Conservation (phyloP, 2,888 invertebrate genomes). For the Congeria kusceri region DNA sequence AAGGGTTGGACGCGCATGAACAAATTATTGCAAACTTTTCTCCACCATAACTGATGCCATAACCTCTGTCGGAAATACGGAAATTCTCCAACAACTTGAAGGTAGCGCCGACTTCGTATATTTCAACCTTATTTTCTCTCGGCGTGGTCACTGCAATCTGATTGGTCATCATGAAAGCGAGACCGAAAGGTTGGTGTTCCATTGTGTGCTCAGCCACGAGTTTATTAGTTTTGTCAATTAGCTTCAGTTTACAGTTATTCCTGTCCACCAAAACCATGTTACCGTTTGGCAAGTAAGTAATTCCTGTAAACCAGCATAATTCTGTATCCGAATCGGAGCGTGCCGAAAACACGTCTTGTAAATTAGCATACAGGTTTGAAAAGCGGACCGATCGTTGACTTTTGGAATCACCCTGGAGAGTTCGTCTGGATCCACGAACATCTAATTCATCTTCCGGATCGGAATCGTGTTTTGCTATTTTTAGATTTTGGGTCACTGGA, state of each 20-base stretch:
- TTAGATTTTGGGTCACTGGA: conserved; percentile 11
- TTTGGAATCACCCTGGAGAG: conserved; percentile 14
- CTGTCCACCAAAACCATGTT: conserved; percentile 61
- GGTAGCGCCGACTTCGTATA: conserved; percentile 44
- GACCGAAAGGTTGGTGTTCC: conserved; percentile 64
- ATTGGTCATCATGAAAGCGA: conserved; percentile 33
- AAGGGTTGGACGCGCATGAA: conserved; percentile 56
- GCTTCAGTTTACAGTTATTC: conserved; percentile 66
- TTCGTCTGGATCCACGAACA: conserved; percentile 23
- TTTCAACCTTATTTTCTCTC: conserved; percentile 56
- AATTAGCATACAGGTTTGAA: conserved; percentile 28
- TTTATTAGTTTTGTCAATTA: conserved; percentile 44
- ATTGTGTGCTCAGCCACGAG: conserved; percentile 49
- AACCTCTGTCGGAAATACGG: conserved; percentile 54
- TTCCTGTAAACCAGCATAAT: conserved; percentile 66
- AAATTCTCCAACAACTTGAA: conserved; percentile 43
- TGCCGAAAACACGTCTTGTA: conserved; percentile 29
- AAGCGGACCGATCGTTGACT: conserved; percentile 17
- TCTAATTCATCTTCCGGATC: conserved; percentile 58
- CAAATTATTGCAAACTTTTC: conserved; percentile 61
- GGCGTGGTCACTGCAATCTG: conserved; percentile 65
- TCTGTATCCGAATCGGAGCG: conserved; percentile 57
- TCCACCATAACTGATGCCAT: conserved; percentile 61
- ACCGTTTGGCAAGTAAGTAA: conserved; percentile 52
- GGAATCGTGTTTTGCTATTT: conserved; percentile 32